Percentiles rank a stretch among this genome's conserved stretches.
These are phyloP conservation scores for Tylochromis polylepis DNA, from an alignment of 2,113 vertebrate species.

Conservation along the genomic window DNA sequence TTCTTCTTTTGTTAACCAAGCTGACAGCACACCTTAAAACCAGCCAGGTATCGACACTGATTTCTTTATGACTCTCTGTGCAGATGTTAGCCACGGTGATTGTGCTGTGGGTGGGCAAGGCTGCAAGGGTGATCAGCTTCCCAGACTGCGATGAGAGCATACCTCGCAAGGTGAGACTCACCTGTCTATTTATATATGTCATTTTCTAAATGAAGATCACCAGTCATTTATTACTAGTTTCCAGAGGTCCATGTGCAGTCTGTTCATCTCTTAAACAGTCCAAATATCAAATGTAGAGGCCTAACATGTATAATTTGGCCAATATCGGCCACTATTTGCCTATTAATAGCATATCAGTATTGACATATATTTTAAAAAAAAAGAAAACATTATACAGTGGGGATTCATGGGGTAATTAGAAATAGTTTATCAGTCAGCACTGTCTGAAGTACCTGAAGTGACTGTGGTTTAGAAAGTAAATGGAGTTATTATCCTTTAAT, in stretches of 20 bases:
- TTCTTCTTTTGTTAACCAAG: neutral
- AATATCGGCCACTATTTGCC: neutral
- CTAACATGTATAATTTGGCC: neutral
- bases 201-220: neutral
- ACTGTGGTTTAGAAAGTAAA: neutral
- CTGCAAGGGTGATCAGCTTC: constrained; percentile 86
- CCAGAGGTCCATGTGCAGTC: neutral
- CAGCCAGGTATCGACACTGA: neutral
- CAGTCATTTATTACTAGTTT: neutral
- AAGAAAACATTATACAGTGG: neutral
- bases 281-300: neutral
- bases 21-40: neutral
- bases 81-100: constrained; percentile 93
- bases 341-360: neutral
- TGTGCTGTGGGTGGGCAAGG: constrained; percentile 89
- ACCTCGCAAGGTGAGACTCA: constrained; percentile 79
- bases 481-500: neutral
- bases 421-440: neutral
- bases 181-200: neutral
- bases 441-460: neutral
- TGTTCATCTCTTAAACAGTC: neutral
- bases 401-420: neutral
- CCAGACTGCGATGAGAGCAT: constrained; percentile 85
- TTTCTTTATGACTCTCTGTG: neutral
- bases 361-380: neutral